A percentile compares a stretch with the other conserved stretches of the same genome.
phyloP scores from a whole-genome alignment of 35 echinoderm and acorn worm genomes.

The Ptychodera flava region DNA sequence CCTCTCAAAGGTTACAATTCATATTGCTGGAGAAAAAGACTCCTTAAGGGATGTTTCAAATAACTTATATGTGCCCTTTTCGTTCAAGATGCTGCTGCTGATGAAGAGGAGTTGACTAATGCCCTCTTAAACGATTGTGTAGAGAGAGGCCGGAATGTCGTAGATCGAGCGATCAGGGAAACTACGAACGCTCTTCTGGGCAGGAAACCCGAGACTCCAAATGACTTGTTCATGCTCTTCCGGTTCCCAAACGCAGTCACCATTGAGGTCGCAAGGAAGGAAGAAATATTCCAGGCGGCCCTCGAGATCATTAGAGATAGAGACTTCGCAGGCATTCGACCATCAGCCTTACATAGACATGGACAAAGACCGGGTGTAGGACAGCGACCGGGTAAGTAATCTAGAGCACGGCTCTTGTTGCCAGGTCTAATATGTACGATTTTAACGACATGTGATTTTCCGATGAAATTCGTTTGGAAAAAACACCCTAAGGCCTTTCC shows the following conservation, averaged over 20 bases:
- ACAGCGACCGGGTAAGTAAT: background rate
- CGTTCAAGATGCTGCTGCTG: no score
- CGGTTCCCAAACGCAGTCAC: conserved; percentile 73
- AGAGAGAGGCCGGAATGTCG: conserved; percentile 38
- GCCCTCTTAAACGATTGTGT: conserved; percentile 45
- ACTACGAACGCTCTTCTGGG: conserved; percentile 67
- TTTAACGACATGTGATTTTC: background rate
- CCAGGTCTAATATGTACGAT: background rate
- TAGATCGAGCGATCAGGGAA: conserved; percentile 66
- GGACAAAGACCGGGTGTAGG: background rate
- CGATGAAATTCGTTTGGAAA: no score
- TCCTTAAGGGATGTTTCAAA: no score
- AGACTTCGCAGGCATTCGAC: background rate
- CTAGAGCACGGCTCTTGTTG: background rate
- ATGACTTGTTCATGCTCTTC: conserved; percentile 83
- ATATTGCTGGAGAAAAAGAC: no score
- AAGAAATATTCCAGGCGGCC: conserved; percentile 72
- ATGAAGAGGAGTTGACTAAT: no score
- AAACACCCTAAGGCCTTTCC: no score
- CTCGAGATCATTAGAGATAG: conserved; percentile 43
- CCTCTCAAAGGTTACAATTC: no score
- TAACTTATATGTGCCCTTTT: no score
- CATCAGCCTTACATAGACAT: background rate
- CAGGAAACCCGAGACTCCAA: conserved; percentile 51
- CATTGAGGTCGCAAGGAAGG: conserved; percentile 63